Base-by-base conservation (phyloP, 2,113 vertebrate species). In the Sakesphorus luctuosus region DNA sequence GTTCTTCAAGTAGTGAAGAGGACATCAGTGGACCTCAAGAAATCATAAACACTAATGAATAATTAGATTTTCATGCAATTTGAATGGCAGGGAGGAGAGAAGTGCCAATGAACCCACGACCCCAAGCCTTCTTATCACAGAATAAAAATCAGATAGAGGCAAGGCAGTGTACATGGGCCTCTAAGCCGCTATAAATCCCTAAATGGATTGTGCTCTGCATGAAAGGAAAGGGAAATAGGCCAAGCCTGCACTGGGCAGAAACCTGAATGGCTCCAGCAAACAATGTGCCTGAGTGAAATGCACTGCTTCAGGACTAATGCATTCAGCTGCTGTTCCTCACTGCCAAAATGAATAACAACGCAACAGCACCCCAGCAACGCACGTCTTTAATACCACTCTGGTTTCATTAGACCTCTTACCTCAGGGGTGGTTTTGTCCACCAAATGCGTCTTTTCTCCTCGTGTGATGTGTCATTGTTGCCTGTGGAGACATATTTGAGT, bases 151-250 rank as follows among this genome's bases (percentile, higher is more conserved):
- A 95, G 94, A 84, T 80, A 87, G 83, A 96, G 82, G 58, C 84
- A 97, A 90, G 89, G 91, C 94, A 91, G 56, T 84, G 87, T 82
- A 91, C 76, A 93, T 87, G 88, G 92, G 82, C 73, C 44, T 90
- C 93, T 97, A 97, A 96, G 96, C 93, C 2, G 44, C 75, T 90
- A 89, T 96, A 96, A 97, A 97, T 97, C 96, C 96, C 94, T 97
- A 96, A 97, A 97, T 96, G 96, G 96, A 96, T 96, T 96, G 89
- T 79, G 63, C 40, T 16, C 33, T 89, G 90, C 80, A 86, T 93
- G 84, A 93, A 95, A 95, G 91, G 80, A 92, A 91, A 94, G 75
- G 75, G 91, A 97, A 97, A 94, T 95, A 95, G 94, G 94, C 91
- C 93, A 96, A 95, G 82, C 93, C 78, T 4, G 28, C 20, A 11